Percentiles rank a stretch among this genome's conserved stretches.
Evolutionary conservation across 2,113 vertebrate genomes (phyloP).

Genomic region (Oncorhynchus gorbuscha): DNA sequence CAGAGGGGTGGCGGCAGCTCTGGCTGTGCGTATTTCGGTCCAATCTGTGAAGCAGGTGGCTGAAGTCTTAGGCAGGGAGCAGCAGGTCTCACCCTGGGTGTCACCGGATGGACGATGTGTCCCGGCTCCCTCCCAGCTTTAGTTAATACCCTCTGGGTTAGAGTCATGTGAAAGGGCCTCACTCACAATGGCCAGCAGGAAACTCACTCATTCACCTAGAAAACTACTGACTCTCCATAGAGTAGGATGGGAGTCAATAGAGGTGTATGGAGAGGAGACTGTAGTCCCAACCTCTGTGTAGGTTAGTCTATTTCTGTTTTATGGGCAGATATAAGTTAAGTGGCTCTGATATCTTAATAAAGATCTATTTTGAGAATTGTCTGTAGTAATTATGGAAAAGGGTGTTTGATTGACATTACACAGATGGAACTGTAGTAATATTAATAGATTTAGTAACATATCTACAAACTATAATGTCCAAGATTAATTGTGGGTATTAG

Average conservation of each 20-base stretch:
- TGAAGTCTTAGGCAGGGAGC: conserved; percentile 73
- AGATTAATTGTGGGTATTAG: conserved; percentile 36
- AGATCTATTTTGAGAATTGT: conserved; percentile 1
- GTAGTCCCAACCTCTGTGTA: conserved; percentile 13
- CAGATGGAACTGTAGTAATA: conserved; percentile 14
- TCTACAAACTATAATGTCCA: conserved; percentile 19
- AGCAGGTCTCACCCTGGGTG: conserved; percentile 67
- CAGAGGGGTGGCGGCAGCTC: conserved; percentile 78
- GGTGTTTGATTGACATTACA: conserved; percentile 11
- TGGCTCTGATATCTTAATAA: not conserved
- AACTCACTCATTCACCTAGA: conserved; percentile 53
- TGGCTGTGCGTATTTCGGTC: conserved; percentile 70
- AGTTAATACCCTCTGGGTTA: conserved; percentile 67
- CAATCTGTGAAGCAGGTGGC: conserved; percentile 83
- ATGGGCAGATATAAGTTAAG: not conserved
- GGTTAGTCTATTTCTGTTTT: not conserved
- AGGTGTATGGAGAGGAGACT: not conserved
- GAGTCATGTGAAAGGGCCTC: conserved; percentile 57
- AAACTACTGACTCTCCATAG: conserved; percentile 12
- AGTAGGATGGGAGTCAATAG: not conserved
- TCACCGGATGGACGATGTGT: conserved; percentile 61
- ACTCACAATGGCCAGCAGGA: conserved; percentile 39
- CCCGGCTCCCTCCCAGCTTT: conserved; percentile 54
- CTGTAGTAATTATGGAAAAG: conserved; percentile 4
- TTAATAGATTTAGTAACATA: conserved; percentile 10